Evolutionary conservation across 92 coral and sea anemone species (phyloP), one percentile per base, ranked within the genome.

Genomic region (Actinernus sp.): DNA sequence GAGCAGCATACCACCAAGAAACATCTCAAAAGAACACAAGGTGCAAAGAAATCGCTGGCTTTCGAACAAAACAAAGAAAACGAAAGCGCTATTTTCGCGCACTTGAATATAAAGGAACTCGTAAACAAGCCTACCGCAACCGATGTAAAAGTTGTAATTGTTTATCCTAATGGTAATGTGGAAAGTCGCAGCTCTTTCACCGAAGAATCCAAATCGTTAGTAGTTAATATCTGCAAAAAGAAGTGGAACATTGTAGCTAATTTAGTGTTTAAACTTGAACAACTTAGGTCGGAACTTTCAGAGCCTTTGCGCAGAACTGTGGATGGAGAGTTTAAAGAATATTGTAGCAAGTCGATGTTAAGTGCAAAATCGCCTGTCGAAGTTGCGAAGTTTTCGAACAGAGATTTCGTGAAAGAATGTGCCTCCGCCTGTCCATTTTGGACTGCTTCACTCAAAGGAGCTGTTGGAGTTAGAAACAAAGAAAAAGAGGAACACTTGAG

Each of bases 241-340:
- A 70, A 61, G 18, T 79, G 71, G 74, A 79, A 40, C 19, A 14
- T 82, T 26, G 81, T 74, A 54, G 88, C 81, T 21, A 81, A 81
- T 49, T 21, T 31, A 17, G 58, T 67, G 19, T 56, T 81, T 52
- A 81, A 73, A 21, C 73, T 56, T 28, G 31, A 25, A 18, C 44
- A 72, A 8, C 11, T 81, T 0, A 17, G 26, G 40, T 40, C 29
- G 19, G 43, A 79, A 17, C 46, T 60, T 23, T 16, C 36, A 47
- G 70, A 74, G 4, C 74, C 74, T 0, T 31, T 73, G 4, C 39
- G 49, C 47, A 26, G 56, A 39, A 46, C 29, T 32, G 60, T 73
- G 23, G 20, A 31, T 18, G 28, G 31, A 4, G 78, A 82, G 63
- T 72, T 82, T 49, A 58, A 46, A 17, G 47, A 41, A 6, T 52